A percentile compares a stretch with the other conserved stretches of the same genome.
Evolutionary conservation across 2,797 vertebrate species (phyloP).

Genomic region (Lophius americanus): DNA sequence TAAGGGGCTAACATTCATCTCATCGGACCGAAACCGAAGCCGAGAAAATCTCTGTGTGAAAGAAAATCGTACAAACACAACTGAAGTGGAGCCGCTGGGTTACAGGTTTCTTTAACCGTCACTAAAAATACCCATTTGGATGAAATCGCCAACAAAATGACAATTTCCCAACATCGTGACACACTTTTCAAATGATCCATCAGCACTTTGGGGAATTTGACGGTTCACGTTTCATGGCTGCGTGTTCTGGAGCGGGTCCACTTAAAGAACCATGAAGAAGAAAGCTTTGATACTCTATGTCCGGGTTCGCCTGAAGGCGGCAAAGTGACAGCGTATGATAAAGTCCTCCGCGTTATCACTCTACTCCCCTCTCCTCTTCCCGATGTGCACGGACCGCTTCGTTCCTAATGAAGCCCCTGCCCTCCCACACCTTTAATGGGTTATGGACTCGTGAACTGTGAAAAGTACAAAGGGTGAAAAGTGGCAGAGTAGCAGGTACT

Average conservation of each 20-base stretch:
- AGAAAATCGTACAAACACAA: not conserved
- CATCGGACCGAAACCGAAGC: too few species aligned
- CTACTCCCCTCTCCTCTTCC: constrained; percentile 21
- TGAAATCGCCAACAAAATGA: constrained; percentile 9
- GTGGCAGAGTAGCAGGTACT: constrained; percentile 8
- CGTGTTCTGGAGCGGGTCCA: constrained; percentile 25
- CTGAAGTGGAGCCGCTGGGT: constrained; percentile 18
- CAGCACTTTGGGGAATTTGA: constrained; percentile 32
- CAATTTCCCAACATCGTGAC: constrained; percentile 21
- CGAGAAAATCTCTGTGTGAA: constrained; percentile 11
- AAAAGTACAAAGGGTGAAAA: constrained; percentile 41
- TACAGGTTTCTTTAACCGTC: not conserved
- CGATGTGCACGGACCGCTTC: constrained; percentile 39
- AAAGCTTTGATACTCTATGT: constrained; percentile 26
- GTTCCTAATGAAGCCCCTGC: constrained; percentile 46
- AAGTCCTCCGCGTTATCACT: constrained; percentile 31
- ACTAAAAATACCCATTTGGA: constrained; percentile 4
- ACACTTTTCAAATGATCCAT: constrained; percentile 24
- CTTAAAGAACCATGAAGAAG: constrained; percentile 27
- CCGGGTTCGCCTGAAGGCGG: constrained; percentile 32
- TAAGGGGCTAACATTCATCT: not conserved
- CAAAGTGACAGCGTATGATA: constrained; percentile 41
- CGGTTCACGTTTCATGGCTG: constrained; percentile 21
- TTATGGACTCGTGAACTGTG: constrained; percentile 43
- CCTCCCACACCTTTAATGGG: constrained; percentile 38